These are phyloP conservation scores for Gymnogyps californianus DNA, from an alignment of 2,113 vertebrate species.

Conservation along the genomic window DNA sequence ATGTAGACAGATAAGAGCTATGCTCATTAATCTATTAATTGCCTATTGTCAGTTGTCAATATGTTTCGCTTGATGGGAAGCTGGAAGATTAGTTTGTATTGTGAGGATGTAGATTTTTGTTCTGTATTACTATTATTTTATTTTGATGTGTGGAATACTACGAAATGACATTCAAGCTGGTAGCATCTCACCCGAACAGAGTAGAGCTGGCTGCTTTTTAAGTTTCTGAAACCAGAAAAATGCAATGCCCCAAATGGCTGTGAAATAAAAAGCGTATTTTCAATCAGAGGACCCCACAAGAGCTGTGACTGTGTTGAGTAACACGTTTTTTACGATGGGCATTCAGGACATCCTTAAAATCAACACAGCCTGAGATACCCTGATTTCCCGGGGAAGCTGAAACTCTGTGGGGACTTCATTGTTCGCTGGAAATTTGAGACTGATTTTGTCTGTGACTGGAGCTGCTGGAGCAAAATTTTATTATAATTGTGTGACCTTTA, in stretches of 20 bases:
- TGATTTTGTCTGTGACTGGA: conserved; percentile 61
- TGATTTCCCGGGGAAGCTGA: conserved; percentile 52
- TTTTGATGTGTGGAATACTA: neutral
- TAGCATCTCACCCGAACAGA: neutral
- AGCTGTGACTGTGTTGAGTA: neutral
- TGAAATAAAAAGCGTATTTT: neutral
- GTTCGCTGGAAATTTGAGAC: conserved; percentile 64
- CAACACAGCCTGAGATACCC: conserved; percentile 51
- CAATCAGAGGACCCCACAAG: neutral
- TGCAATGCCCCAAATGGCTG: neutral
- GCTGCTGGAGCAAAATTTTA: conserved; percentile 63
- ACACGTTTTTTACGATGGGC: neutral
- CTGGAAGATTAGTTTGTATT: conserved; percentile 59
- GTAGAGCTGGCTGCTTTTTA: neutral
- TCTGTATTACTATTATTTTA: conserved; percentile 25
- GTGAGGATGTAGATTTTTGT: conserved; percentile 44
- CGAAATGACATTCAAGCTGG: neutral
- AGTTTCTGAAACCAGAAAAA: conserved; percentile 23
- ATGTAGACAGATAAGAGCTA: conserved; percentile 65
- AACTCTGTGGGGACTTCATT: conserved; percentile 56
- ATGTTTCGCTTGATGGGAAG: conserved; percentile 60
- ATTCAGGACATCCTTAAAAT: conserved; percentile 57
- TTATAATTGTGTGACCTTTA: conserved; percentile 70
- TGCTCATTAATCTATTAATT: conserved; percentile 73
- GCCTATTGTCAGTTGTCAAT: conserved; percentile 68